Conservation (phyloP, 1,140 invertebrate species). For the Leptopilina clavipes region DNA sequence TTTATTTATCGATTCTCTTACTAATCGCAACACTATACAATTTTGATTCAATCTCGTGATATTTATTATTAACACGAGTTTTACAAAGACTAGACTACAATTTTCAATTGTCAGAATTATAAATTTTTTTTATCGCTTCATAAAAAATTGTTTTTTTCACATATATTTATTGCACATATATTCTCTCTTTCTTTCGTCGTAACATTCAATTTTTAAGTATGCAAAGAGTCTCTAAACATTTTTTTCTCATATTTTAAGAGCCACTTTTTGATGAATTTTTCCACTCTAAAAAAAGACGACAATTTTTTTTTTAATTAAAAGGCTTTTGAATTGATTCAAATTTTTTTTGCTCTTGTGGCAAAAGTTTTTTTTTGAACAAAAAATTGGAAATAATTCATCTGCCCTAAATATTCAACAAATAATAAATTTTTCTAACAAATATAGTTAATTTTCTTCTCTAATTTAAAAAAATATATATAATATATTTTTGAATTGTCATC, state of each 20-base stretch:
- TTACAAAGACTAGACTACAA: slow-evolving; percentile 23
- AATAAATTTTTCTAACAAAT: slow-evolving; percentile 4
- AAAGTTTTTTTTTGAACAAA: neutral
- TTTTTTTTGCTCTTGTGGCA: neutral
- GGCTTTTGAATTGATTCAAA: neutral
- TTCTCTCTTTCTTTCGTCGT: neutral
- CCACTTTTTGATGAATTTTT: slow-evolving; percentile 5
- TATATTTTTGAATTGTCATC: neutral
- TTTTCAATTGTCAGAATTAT: slow-evolving; percentile 12
- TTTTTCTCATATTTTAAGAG: slow-evolving; percentile 1
- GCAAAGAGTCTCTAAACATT: neutral
- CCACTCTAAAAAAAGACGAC: neutral
- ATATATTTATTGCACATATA: slow-evolving; percentile 4
- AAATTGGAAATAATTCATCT: no score
- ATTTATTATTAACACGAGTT: neutral
- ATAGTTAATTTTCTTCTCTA: neutral
- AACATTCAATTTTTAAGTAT: neutral
- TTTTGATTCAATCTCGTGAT: slow-evolving; percentile 27
- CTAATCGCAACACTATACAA: slow-evolving; percentile 31
- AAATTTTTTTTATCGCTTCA: slow-evolving; percentile 16
- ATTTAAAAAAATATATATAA: neutral
- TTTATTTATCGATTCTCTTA: neutral
- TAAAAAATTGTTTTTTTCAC: neutral
- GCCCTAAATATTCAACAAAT: no score
- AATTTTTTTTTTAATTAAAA: neutral